Conservation (phyloP, 2,113 vertebrate genomes). For the Malaclemys terrapin region DNA sequence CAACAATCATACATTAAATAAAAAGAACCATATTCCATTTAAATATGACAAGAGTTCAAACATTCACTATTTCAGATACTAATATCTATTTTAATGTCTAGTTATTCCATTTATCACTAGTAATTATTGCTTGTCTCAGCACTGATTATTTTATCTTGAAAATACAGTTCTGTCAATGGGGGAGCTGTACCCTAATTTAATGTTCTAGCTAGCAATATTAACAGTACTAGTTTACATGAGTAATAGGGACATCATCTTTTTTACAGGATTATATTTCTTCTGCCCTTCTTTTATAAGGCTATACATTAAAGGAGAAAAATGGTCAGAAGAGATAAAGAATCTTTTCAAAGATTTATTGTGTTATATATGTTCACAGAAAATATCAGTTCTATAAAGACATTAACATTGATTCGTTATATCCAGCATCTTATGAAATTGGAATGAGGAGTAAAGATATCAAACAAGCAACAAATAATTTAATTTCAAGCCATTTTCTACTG, state of each 20-base stretch:
- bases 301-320: slow-evolving; percentile 2
- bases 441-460: slow-evolving; percentile 29
- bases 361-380: slow-evolving; percentile 38
- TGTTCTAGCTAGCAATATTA: slow-evolving; percentile 4
- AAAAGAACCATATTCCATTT: neutral
- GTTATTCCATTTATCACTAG: neutral
- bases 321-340: slow-evolving; percentile 18
- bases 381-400: slow-evolving; percentile 39
- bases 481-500: slow-evolving; percentile 5
- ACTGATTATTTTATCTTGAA: slow-evolving; percentile 39
- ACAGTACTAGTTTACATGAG: slow-evolving; percentile 23
- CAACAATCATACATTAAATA: neutral
- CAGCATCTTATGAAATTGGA: neutral
- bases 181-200: slow-evolving; percentile 46
- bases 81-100: neutral
- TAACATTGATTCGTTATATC: slow-evolving; percentile 44
- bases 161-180: slow-evolving; percentile 15
- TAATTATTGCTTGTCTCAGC: slow-evolving; percentile 27
- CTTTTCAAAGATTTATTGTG: slow-evolving; percentile 39
- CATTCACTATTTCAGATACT: slow-evolving; percentile 19
- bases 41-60: neutral
- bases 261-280: slow-evolving; percentile 48
- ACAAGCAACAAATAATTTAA: neutral
- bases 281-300: slow-evolving; percentile 22
- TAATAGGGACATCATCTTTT: slow-evolving; percentile 49